These are phyloP conservation scores for Cephalopterus ornatus DNA, from an alignment of 2,113 vertebrate species.

Conservation along the genomic window DNA sequence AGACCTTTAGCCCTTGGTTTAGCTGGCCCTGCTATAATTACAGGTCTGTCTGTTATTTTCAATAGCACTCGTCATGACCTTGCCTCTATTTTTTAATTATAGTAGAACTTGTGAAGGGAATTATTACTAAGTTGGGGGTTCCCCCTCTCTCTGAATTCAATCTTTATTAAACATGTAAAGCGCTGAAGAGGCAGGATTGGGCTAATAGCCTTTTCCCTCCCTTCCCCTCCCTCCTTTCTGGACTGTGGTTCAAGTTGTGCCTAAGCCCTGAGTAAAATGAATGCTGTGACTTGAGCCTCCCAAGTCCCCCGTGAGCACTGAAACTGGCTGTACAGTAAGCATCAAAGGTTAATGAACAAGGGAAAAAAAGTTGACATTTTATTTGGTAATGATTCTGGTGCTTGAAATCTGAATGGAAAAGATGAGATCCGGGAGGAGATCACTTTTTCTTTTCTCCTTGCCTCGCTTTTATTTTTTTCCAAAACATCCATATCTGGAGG, in stretches of 20 bases:
- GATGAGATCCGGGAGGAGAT: not conserved
- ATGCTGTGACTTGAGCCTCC: conserved; percentile 29
- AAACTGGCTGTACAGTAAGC: conserved; percentile 49
- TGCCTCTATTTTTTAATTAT: conserved; percentile 68
- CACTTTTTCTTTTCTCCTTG: not conserved
- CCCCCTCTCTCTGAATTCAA: conserved; percentile 40
- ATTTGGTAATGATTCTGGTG: conserved; percentile 40
- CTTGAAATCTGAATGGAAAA: conserved; percentile 12
- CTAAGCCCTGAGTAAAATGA: conserved; percentile 32
- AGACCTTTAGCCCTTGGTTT: conserved; percentile 62
- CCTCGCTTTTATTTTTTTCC: not conserved
- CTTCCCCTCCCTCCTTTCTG: not conserved
- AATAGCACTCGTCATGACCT: conserved; percentile 51
- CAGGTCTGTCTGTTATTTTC: conserved; percentile 57
- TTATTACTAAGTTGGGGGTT: conserved; percentile 67
- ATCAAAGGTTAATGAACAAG: conserved; percentile 66
- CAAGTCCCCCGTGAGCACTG: conserved; percentile 21
- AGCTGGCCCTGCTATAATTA: conserved; percentile 61
- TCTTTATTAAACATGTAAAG: conserved; percentile 63
- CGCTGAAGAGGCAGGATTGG: conserved; percentile 52
- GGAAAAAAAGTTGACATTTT: conserved; percentile 49
- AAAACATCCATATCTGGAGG: not conserved
- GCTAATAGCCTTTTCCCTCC: conserved; percentile 33
- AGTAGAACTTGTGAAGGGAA: conserved; percentile 55
- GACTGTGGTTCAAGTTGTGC: conserved; percentile 1